phyloP scores from a whole-genome alignment of 2,113 vertebrate genomes.

The Synchiropus splendidus region DNA sequence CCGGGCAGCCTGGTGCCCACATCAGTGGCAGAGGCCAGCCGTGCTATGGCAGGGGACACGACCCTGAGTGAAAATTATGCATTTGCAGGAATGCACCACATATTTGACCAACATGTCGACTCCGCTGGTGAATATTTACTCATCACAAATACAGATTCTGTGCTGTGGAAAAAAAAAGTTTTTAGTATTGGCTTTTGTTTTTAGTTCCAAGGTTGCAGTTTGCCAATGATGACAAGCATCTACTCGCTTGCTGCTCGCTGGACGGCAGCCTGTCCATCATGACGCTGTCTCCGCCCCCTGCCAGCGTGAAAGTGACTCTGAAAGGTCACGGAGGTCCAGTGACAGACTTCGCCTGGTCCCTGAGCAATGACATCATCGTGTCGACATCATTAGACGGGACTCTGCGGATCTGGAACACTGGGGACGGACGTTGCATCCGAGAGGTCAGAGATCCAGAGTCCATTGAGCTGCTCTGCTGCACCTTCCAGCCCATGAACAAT shows the following conservation, averaged over 20 bases:
- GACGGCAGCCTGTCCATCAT: constrained; percentile 87
- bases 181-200: not conserved
- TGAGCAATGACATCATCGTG: constrained; percentile 92
- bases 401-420: constrained; percentile 87
- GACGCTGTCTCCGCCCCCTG: constrained; percentile 78
- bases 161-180: not conserved
- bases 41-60: constrained; percentile 91
- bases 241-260: constrained; percentile 89
- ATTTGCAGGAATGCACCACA: constrained; percentile 91
- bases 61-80: constrained; percentile 92
- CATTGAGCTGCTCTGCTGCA: constrained; percentile 85
- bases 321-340: constrained; percentile 78
- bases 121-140: constrained; percentile 69
- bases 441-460: constrained; percentile 82
- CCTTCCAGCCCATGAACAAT: constrained; percentile 93
- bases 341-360: constrained; percentile 89
- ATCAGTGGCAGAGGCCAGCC: constrained; percentile 84
- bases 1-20: constrained; percentile 86
- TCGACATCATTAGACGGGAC: constrained; percentile 83
- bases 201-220: constrained; percentile 84
- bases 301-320: constrained; percentile 77
- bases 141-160: not conserved
- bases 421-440: constrained; percentile 84
- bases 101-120: constrained; percentile 90
- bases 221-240: constrained; percentile 86